Evolutionary conservation across 2,888 invertebrate genomes (phyloP).

Genomic region (Ochropleura plecta): DNA sequence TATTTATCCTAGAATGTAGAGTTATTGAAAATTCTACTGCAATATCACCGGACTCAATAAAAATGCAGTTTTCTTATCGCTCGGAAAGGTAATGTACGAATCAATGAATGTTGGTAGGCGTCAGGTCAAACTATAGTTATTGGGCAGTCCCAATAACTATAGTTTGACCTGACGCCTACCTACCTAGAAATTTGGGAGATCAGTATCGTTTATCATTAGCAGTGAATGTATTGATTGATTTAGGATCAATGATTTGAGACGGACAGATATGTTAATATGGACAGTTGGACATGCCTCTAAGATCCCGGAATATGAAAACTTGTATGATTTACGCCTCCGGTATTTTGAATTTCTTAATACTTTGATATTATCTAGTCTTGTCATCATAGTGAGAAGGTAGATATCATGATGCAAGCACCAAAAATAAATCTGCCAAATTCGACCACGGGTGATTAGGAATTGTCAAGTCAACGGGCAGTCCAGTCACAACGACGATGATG

Average conservation of each 20-base stretch:
- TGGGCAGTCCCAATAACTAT: no score
- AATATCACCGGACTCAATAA: background rate
- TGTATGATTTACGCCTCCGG: background rate
- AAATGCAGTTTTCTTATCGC: background rate
- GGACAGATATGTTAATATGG: background rate
- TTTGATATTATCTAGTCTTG: background rate
- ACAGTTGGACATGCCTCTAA: background rate
- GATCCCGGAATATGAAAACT: background rate
- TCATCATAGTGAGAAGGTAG: background rate
- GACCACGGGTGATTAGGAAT: background rate
- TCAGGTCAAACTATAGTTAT: background rate
- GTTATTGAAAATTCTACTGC: conserved; percentile 1
- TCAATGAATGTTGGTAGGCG: background rate
- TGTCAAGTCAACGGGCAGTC: background rate
- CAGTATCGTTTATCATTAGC: background rate
- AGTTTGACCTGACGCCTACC: no score
- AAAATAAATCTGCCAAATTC: background rate
- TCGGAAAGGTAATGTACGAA: background rate
- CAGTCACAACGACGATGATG: background rate
- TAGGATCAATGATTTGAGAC: background rate
- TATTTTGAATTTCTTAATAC: background rate
- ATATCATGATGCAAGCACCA: background rate
- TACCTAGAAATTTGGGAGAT: no score
- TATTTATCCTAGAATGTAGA: background rate
- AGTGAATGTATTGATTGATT: background rate